phyloP scores from a whole-genome alignment of 2,888 invertebrate genomes.

The Seira sanloemensis region DNA sequence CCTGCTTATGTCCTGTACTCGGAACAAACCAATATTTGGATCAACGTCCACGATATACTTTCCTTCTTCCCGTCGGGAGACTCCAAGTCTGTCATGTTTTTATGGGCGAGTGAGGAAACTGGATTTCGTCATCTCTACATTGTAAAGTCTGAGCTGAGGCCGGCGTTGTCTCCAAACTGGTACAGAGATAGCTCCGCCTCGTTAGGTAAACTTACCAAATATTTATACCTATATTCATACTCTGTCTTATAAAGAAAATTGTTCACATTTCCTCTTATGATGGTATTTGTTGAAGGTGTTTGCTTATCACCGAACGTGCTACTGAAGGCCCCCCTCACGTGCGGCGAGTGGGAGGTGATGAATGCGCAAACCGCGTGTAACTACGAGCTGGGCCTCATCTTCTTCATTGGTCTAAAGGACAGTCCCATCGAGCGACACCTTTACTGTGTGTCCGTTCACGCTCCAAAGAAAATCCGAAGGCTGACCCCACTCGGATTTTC shows the following conservation, averaged over 20 bases:
- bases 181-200: slow-evolving; percentile 9
- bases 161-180: slow-evolving; percentile 68
- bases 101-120: slow-evolving; percentile 95
- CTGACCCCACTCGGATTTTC: slow-evolving; percentile 79
- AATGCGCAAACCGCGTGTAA: slow-evolving; percentile 93
- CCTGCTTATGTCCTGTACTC: slow-evolving; percentile 81
- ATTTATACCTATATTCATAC: background rate
- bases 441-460: slow-evolving; percentile 86
- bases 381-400: slow-evolving; percentile 85
- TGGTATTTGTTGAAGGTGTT: slow-evolving; percentile 48
- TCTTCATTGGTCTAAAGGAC: slow-evolving; percentile 93
- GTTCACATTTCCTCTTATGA: background rate
- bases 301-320: slow-evolving; percentile 67
- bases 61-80: slow-evolving; percentile 84
- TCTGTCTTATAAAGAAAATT: background rate
- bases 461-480: slow-evolving; percentile 82
- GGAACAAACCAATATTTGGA: slow-evolving; percentile 88
- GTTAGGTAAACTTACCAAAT: slow-evolving; percentile 46
- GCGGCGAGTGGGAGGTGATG: slow-evolving; percentile 95
- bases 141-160: slow-evolving; percentile 80
- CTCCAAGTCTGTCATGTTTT: slow-evolving; percentile 80
- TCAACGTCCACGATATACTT: slow-evolving; percentile 91
- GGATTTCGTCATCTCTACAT: slow-evolving; percentile 93
- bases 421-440: slow-evolving; percentile 94
- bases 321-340: slow-evolving; percentile 80